Evolutionary conservation across 37 sponge, comb jelly and placozoan genomes (phyloP).

Genomic region (Bolinopsis microptera): DNA sequence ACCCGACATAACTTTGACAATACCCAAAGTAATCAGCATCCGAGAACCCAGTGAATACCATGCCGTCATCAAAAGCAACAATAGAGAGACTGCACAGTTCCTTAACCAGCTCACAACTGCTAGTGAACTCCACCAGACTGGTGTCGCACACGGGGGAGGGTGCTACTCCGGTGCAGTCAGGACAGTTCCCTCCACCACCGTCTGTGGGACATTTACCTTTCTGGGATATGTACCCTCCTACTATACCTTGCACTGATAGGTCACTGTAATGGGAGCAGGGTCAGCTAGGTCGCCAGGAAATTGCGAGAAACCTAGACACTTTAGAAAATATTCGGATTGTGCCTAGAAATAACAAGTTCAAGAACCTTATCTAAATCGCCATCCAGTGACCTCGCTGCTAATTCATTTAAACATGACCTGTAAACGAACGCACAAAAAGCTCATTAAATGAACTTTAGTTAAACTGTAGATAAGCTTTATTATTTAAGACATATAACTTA

Average conservation of each 20-base stretch:
- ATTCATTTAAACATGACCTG: too few relatives aligned
- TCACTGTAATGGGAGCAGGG: neutral
- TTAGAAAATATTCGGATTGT: too few relatives aligned
- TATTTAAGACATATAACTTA: neutral
- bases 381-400: too few relatives aligned
- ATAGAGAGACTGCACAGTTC: neutral
- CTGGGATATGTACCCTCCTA: neutral
- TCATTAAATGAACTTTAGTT: too few relatives aligned
- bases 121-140: constrained; percentile 30
- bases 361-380: too few relatives aligned
- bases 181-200: constrained; percentile 35
- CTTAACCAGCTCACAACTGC: constrained; percentile 31
- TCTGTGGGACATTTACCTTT: neutral
- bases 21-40: constrained; percentile 2
- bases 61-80: constrained; percentile 7
- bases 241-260: neutral
- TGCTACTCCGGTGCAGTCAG: neutral
- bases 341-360: too few relatives aligned
- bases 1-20: neutral
- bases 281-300: neutral
- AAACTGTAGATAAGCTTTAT: too few relatives aligned
- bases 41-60: neutral
- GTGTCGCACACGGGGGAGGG: constrained; percentile 20
- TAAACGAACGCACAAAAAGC: too few relatives aligned
- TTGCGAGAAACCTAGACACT: too few relatives aligned